Percentiles rank a stretch among this genome's conserved stretches.
Conservation (phyloP, 2,113 vertebrate genomes). For the human region DNA sequence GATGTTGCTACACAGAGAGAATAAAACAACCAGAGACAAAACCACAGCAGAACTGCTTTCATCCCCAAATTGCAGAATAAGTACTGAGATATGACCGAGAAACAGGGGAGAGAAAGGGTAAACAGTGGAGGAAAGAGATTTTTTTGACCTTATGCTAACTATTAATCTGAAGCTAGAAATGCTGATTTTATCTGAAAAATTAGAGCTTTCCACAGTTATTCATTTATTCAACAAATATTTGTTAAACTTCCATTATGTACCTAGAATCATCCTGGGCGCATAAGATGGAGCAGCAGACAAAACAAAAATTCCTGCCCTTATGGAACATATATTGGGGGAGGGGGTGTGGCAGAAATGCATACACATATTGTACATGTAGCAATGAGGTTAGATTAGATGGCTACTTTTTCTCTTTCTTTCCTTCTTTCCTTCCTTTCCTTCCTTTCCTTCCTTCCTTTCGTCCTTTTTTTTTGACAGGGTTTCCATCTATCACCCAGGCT, state of each 20-base stretch:
- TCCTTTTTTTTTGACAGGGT: too few species aligned
- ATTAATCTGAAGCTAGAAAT: conserved; percentile 18
- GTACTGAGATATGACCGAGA: background rate
- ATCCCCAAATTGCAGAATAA: background rate
- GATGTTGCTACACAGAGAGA: conserved; percentile 53
- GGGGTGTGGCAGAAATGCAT: background rate
- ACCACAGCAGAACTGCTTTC: background rate
- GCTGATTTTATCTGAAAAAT: background rate
- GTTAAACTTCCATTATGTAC: background rate
- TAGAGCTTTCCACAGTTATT: background rate
- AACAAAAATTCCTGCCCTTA: background rate
- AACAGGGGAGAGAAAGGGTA: background rate
- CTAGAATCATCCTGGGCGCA: background rate
- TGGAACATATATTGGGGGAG: background rate
- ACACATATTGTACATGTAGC: background rate
- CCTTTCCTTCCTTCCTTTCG: too few species aligned
- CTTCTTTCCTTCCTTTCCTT: too few species aligned
- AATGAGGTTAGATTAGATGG: background rate
- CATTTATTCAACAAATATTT: background rate
- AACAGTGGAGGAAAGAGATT: background rate
- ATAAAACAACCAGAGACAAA: conserved; percentile 26
- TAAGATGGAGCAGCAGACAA: background rate
- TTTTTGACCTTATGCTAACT: background rate
- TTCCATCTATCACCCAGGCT: too few species aligned
- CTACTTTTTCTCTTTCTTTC: too few species aligned